Percentiles rank a stretch among this genome's conserved stretches.
These are phyloP conservation scores for Poeciliopsis paucimaculata DNA, from an alignment of 2,797 vertebrate genomes.

Conservation along the genomic window DNA sequence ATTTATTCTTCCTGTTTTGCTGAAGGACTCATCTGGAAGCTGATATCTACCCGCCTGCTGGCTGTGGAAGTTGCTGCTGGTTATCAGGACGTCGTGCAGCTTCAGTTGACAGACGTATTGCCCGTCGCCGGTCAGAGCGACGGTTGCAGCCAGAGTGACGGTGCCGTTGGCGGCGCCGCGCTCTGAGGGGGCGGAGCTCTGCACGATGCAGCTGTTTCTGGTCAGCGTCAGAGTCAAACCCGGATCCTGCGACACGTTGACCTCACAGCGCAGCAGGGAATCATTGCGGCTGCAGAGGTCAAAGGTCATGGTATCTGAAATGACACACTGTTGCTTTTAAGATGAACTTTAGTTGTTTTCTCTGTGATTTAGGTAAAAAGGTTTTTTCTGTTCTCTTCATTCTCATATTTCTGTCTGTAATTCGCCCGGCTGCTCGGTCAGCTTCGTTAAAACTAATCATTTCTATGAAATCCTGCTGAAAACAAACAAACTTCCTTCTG, in stretches of 20 bases:
- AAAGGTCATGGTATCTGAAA: conserved; percentile 59
- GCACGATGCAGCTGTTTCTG: background rate
- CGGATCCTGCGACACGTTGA: conserved; percentile 28
- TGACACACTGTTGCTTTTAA: background rate
- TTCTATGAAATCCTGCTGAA: background rate
- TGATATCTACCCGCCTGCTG: conserved; percentile 22
- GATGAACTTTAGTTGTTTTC: background rate
- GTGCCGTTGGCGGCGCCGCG: accelerated
- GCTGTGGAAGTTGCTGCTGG: conserved; percentile 16
- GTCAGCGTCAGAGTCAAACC: conserved; percentile 46
- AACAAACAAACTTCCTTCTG: background rate
- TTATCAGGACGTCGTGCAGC: conserved; percentile 34
- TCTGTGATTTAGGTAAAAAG: background rate
- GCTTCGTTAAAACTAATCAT: background rate
- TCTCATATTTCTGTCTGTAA: background rate
- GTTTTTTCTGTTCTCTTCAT: background rate
- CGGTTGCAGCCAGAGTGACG: conserved; percentile 16
- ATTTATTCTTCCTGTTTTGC: background rate
- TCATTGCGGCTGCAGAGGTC: conserved; percentile 13
- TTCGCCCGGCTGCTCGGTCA: background rate
- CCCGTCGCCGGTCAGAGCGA: background rate
- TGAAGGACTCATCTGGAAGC: no score
- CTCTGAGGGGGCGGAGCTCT: background rate
- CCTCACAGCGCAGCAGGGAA: conserved; percentile 49
- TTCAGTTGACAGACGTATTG: conserved; percentile 60